A percentile compares a stretch with the other conserved stretches of the same genome.
Conservation (phyloP, 2,113 vertebrate species). For the Mus pahari region DNA sequence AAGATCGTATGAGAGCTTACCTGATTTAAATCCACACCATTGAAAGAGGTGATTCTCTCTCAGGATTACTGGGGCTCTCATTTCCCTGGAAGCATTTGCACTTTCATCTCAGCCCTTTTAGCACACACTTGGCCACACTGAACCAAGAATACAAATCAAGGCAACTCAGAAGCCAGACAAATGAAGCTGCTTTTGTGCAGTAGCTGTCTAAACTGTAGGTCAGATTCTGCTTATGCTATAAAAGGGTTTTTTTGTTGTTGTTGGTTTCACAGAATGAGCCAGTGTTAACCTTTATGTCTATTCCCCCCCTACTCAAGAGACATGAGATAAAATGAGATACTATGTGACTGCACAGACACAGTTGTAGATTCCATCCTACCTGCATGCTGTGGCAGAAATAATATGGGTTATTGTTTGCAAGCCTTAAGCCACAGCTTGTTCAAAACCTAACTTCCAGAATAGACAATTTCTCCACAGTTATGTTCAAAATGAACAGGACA, state of each 20-base stretch:
- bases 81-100: background rate
- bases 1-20: background rate
- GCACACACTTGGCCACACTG: background rate
- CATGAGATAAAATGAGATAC: constrained; percentile 3
- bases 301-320: background rate
- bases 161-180: background rate
- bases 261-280: background rate
- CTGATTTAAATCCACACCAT: background rate
- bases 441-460: background rate
- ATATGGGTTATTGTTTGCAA: background rate
- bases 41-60: background rate
- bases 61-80: background rate
- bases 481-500: background rate
- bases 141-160: constrained; percentile 50
- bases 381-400: background rate
- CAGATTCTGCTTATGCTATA: background rate
- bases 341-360: background rate
- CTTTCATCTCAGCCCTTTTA: background rate
- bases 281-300: background rate
- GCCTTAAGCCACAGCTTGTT: background rate
- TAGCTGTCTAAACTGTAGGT: background rate
- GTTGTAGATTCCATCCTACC: background rate
- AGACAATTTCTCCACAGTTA: background rate
- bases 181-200: background rate
- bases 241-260: background rate